Evolutionary conservation across 1,140 invertebrate species (phyloP).

Genomic region (Trichogramma pretiosum): DNA sequence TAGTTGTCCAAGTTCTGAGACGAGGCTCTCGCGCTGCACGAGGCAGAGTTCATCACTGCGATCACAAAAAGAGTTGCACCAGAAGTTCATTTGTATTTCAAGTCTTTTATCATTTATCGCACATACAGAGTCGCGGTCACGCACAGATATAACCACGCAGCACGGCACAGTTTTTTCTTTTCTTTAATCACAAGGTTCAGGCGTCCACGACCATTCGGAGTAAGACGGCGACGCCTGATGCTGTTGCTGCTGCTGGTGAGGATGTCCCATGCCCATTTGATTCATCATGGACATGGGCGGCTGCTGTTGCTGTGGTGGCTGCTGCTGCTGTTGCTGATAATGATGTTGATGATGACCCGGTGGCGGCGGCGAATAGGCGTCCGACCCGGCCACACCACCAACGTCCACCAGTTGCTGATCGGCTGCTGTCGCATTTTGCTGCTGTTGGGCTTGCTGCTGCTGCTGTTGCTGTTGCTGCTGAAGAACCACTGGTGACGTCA

Average conservation of each 20-base stretch:
- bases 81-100: too few species aligned
- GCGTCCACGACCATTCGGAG: conserved; percentile 41
- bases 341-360: conserved; percentile 43
- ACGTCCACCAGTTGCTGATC: conserved; percentile 15
- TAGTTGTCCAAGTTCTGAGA: too few species aligned
- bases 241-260: conserved; percentile 34
- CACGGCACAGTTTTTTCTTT: background rate
- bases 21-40: too few species aligned
- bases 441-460: too few species aligned
- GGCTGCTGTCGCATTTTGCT: conserved; percentile 23
- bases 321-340: conserved; percentile 28
- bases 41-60: too few species aligned
- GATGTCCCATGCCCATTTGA: conserved; percentile 33
- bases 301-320: conserved; percentile 29
- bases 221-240: conserved; percentile 37
- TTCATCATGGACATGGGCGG: too few species aligned
- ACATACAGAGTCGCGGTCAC: too few species aligned
- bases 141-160: too few species aligned
- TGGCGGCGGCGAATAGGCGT: conserved; percentile 43
- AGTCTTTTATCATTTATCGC: too few species aligned
- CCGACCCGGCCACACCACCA: conserved; percentile 37
- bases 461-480: conserved; percentile 18
- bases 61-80: too few species aligned
- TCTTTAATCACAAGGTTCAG: conserved; percentile 39
- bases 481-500: conserved; percentile 26